These are phyloP conservation scores for Cercopithecus mona DNA, from an alignment of 2,113 vertebrate species.

Conservation along the genomic window DNA sequence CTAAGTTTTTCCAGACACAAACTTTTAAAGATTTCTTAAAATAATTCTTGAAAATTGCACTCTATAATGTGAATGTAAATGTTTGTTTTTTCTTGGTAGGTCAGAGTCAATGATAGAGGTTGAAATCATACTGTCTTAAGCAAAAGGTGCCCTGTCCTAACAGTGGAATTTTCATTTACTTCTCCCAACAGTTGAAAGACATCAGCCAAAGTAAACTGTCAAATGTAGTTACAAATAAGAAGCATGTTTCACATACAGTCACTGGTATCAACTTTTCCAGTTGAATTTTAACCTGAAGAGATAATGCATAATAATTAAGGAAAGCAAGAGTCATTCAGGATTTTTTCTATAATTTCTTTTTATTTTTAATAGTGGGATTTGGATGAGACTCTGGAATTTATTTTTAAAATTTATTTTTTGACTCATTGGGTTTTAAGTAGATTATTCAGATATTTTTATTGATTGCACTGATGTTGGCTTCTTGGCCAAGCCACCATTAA, in stretches of 20 bases:
- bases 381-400: neutral
- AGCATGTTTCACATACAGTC: neutral
- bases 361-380: conserved; percentile 46
- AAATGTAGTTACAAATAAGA: neutral
- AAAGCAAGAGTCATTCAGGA: neutral
- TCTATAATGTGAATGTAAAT: neutral
- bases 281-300: conserved; percentile 41
- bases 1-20: neutral
- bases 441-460: conserved; percentile 30
- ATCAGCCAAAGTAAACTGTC: neutral
- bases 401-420: conserved; percentile 37
- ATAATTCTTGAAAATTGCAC: neutral
- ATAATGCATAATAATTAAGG: neutral
- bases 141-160: neutral
- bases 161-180: neutral
- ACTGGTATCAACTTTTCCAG: neutral
- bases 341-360: neutral
- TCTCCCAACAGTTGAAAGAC: neutral
- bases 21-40: neutral
- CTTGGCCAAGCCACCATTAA: conserved; percentile 52
- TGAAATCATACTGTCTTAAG: neutral
- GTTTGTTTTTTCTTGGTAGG: neutral
- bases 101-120: neutral
- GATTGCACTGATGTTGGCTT: conserved; percentile 9
- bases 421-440: conserved; percentile 2